Evolutionary conservation across 2,797 vertebrate genomes (phyloP).

Genomic region (Periparus ater): DNA sequence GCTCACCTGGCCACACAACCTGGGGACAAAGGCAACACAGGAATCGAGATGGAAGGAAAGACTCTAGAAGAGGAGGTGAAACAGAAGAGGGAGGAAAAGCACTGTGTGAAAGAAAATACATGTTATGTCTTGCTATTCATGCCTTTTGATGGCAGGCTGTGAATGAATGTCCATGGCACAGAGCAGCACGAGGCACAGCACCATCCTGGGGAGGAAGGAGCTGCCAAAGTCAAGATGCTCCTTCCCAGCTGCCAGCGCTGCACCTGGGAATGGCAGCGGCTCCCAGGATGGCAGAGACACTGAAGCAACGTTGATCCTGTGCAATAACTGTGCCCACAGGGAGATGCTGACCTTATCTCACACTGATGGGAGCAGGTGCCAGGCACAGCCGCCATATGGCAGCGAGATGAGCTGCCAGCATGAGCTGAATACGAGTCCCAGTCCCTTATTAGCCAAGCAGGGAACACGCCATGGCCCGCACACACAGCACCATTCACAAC

Average conservation of each 20-base stretch:
- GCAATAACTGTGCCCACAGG: neutral
- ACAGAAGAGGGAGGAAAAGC: neutral
- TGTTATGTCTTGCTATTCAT: neutral
- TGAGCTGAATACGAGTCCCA: neutral
- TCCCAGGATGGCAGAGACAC: neutral
- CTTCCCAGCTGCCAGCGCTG: neutral
- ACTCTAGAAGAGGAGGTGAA: neutral
- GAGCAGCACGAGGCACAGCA: neutral
- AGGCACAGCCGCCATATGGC: constrained; percentile 24
- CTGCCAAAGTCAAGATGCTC: neutral
- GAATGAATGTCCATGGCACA: rapidly evolving
- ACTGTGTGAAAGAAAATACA: neutral
- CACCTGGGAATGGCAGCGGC: neutral
- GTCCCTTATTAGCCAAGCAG: neutral
- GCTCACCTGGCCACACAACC: rapidly evolving
- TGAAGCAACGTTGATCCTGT: neutral
- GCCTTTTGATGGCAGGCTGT: neutral
- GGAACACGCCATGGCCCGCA: neutral
- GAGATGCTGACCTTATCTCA: constrained; percentile 29
- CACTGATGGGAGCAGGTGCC: constrained; percentile 46
- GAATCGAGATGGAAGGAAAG: neutral
- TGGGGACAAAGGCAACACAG: neutral
- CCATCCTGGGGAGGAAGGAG: neutral
- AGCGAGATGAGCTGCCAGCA: constrained; percentile 9
- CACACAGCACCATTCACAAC: neutral